These are phyloP conservation scores for Linurgus olivaceus DNA, from an alignment of 2,797 vertebrate species.

Conservation along the genomic window DNA sequence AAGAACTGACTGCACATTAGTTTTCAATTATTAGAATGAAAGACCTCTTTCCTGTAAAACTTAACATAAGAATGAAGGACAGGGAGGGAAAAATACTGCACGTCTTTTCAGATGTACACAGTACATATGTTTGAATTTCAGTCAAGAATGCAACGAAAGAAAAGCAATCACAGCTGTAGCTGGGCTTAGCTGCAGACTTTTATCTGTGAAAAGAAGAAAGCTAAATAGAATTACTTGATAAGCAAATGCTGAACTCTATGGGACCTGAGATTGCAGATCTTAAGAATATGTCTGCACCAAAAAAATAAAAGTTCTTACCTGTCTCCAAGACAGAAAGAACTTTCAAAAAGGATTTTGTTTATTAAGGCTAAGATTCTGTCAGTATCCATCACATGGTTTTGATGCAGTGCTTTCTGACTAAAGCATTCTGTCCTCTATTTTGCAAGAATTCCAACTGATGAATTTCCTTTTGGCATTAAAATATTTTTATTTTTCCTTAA, in stretches of 20 bases:
- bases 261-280: not conserved
- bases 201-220: not conserved
- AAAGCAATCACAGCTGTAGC: not conserved
- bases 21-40: not conserved
- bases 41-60: not conserved
- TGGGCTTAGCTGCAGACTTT: not conserved
- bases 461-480: not conserved
- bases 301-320: not conserved
- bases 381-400: rapidly evolving
- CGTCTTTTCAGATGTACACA: not conserved
- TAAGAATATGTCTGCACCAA: not conserved
- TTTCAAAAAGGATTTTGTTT: not conserved
- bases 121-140: not conserved
- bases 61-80: not conserved
- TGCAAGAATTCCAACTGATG: not conserved
- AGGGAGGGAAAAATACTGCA: not conserved
- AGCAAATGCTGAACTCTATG: not conserved
- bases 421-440: not conserved
- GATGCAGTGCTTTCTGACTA: not conserved
- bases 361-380: not conserved
- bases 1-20: not conserved
- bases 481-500: not conserved
- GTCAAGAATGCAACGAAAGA: not conserved
- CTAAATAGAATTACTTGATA: not conserved
- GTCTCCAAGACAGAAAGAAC: not conserved